Evolutionary conservation across 2,888 invertebrate genomes (phyloP), one percentile per base, ranked within the genome.

Genomic region (Polymixis lichenea): DNA sequence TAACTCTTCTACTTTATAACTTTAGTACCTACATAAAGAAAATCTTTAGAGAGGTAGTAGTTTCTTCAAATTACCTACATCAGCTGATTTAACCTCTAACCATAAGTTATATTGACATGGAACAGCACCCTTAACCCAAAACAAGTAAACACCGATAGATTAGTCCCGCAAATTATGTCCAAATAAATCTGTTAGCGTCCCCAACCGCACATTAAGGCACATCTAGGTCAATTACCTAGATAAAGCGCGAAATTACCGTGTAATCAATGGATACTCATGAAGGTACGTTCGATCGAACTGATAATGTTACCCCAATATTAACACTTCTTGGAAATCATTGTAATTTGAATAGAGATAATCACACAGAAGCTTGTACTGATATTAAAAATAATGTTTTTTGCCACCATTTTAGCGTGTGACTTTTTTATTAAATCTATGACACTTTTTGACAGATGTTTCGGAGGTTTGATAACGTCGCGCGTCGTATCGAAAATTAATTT

Each of bases 161-260:
- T 58, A 69, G 72, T 72, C 55, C 43, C 74, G 28, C 71, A 83
- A 77, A 83, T 83, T 72, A 75, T 75, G 83, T 82, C 74, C 71
- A 75, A 85, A 85, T 78, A 82, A 72, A 72, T 83, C 70, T 72
- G 86, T 75, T 64, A 60, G 56, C 72, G 72, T 75, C 78, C 86
- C 83, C 72, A 61, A 72, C 72, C 67, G 60, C 68, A 71, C 70
- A 67, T 81, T 74, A 77, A 74, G 46, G 38, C 76, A 74, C 77
- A 83, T 83, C 71, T 77, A 80, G 80, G 86, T 86, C 86, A 84
- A 87, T 86, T 75, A 80, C 79, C 56, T 75, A 84, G 88, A 87
- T 87, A 88, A 88, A 85, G 71, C 72, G 64, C 78, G 72, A 81
- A 82, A 86, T 84, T 72, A 78, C 76, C 67, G 58, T 70, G 78